Conservation (phyloP, 2,888 invertebrate species). For the Campaea margaritaria region DNA sequence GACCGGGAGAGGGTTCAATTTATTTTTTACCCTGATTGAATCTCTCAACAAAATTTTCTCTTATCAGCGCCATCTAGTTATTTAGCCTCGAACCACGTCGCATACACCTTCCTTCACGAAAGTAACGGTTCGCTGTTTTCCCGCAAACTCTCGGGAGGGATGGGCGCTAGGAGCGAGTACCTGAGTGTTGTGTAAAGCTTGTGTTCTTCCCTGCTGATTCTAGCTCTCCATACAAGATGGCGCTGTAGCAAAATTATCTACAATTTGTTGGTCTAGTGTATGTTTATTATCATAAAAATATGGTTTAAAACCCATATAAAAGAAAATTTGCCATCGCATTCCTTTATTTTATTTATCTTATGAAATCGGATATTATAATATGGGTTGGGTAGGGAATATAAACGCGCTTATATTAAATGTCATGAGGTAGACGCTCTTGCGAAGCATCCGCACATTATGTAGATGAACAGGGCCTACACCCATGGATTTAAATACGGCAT, state of each 20-base stretch:
- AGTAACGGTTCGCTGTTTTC: slow-evolving; percentile 18
- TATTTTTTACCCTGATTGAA: background rate
- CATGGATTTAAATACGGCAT: no score
- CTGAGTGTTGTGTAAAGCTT: background rate
- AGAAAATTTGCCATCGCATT: no score
- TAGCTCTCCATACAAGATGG: slow-evolving; percentile 21
- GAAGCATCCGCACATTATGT: no score
- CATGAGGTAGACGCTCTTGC: no score
- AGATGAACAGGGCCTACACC: no score
- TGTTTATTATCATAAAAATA: no score
- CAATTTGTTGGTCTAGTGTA: background rate
- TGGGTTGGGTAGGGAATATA: no score
- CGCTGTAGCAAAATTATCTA: slow-evolving; percentile 16
- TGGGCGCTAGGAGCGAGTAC: slow-evolving; percentile 12
- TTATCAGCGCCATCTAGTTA: slow-evolving; percentile 44
- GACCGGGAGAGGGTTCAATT: no score
- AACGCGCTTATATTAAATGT: no score
- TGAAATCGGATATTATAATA: no score
- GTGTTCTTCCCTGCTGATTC: background rate
- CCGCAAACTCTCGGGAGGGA: background rate
- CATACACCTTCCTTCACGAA: slow-evolving; percentile 6
- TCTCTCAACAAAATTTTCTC: slow-evolving; percentile 7
- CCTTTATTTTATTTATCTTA: no score
- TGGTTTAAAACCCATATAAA: no score
- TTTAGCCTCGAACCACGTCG: slow-evolving; percentile 30